A percentile compares a stretch with the other conserved stretches of the same genome.
Conservation (phyloP, 2,888 invertebrate species). For the Erebia aethiops region DNA sequence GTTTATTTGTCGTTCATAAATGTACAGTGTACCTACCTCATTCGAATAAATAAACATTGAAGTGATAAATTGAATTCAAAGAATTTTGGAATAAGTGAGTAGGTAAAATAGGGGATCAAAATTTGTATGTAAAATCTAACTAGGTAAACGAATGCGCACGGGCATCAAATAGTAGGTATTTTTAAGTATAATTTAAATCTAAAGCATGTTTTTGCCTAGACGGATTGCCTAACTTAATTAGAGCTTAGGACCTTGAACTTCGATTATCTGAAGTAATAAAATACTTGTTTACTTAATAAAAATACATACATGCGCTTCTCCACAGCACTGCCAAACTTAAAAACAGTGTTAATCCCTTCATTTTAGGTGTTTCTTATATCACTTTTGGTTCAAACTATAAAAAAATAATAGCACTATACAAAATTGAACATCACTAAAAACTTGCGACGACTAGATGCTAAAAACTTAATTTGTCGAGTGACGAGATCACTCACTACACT, state of each 20-base stretch:
- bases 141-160: too few relatives aligned
- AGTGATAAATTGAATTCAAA: too few relatives aligned
- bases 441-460: slow-evolving; percentile 9
- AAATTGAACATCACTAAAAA: slow-evolving; percentile 32
- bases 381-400: slow-evolving; percentile 17
- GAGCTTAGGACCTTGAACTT: not conserved
- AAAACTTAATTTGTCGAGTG: slow-evolving; percentile 33
- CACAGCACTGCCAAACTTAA: slow-evolving; percentile 33
- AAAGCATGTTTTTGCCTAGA: not conserved
- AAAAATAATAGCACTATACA: not conserved
- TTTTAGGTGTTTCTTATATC: slow-evolving; percentile 29
- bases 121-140: too few relatives aligned
- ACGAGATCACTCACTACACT: slow-evolving; percentile 44
- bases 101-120: too few relatives aligned
- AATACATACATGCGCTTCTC: slow-evolving; percentile 35
- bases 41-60: too few relatives aligned
- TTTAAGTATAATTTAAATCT: not conserved
- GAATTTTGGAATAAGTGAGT: too few relatives aligned
- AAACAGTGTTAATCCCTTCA: slow-evolving; percentile 38
- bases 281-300: not conserved
- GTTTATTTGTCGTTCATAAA: too few relatives aligned
- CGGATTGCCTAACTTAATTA: not conserved
- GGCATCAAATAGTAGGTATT: too few relatives aligned
- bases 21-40: too few relatives aligned
- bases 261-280: not conserved